Base-by-base conservation (phyloP, 2,888 invertebrate species). In the Oligia strigilis region DNA sequence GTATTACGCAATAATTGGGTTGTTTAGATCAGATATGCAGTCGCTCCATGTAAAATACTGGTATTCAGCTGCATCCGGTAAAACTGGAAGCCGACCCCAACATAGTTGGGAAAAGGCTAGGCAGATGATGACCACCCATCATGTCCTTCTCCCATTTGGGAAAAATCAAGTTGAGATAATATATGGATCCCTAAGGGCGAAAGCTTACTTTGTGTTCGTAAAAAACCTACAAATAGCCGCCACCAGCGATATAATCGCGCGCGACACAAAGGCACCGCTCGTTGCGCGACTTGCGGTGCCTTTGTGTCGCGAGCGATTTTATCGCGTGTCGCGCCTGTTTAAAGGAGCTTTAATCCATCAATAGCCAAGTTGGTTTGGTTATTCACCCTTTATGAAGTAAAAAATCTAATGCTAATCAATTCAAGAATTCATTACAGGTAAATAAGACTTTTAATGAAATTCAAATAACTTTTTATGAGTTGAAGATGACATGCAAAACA, bases 401-500 rank as follows among this genome's bases (percentile, higher is more conserved):
- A 79, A 79, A 80, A 55, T 11, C 0, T 0, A 70, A 64, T 62
- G n/a, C 23, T 75, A 43, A 76, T 75, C 36, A 14, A 66, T 36
- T 52, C 43, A 23, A 62, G 52, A 23, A 80, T 79, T 40, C 14
- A 19, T 9, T 46, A 19, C n/a, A 72, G 73, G 46, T 19, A 73
- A 80, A 66, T 62, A 75, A 58, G 0, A 29, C 49, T 29, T 46
- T n/a, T 75, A 40, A 81, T 81, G 60, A 66, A 81, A 58, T 75
- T 52, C 58, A 81, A 81, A n/a, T 58, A 58, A 49, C 43, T 78
- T 80, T 77, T 75, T 80, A 52, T 65, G 46, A 62, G 40, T 66
- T 60, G 2, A 9, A 62, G 62, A 76, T 73, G 72, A 73, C 36
- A 74, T 74, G 71, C 66, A 43, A 36, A 74, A 60, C 66, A 13